These are phyloP conservation scores for Lampropteryx suffumata DNA, from an alignment of 2,888 invertebrate genomes.

Conservation along the genomic window DNA sequence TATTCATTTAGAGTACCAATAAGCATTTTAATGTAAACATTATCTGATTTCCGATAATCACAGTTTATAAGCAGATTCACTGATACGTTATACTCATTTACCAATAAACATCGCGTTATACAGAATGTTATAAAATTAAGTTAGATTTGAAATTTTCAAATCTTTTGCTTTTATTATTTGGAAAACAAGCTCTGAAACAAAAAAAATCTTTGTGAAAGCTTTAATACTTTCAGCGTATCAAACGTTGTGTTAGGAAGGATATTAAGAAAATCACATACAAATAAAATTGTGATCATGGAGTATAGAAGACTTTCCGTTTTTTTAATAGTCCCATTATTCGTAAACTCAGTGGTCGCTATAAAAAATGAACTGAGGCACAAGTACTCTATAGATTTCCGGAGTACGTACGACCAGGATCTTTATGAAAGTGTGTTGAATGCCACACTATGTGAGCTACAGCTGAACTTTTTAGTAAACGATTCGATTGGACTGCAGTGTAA, in stretches of 20 bases:
- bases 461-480: slow-evolving; percentile 36
- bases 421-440: slow-evolving; percentile 51
- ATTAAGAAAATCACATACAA: no score
- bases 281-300: slow-evolving; percentile 16
- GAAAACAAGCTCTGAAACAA: no score
- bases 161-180: no score
- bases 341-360: not conserved
- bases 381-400: slow-evolving; percentile 27
- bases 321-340: slow-evolving; percentile 1
- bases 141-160: no score
- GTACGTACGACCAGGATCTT: slow-evolving; percentile 48
- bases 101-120: no score
- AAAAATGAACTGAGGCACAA: slow-evolving; percentile 4
- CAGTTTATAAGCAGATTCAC: slow-evolving; percentile 22
- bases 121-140: no score
- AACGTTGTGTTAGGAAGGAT: no score
- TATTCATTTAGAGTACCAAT: slow-evolving; percentile 6
- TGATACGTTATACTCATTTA: not conserved
- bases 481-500: slow-evolving; percentile 42
- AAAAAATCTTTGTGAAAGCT: not conserved
- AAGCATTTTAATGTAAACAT: slow-evolving; percentile 2
- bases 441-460: slow-evolving; percentile 43
- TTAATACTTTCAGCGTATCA: no score
- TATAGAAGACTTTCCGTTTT: slow-evolving; percentile 12
- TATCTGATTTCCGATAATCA: slow-evolving; percentile 27